Percentiles rank a stretch among this genome's conserved stretches.
These are phyloP conservation scores for Bombyx huttoni DNA, from an alignment of 2,888 invertebrate species.

Conservation along the genomic window DNA sequence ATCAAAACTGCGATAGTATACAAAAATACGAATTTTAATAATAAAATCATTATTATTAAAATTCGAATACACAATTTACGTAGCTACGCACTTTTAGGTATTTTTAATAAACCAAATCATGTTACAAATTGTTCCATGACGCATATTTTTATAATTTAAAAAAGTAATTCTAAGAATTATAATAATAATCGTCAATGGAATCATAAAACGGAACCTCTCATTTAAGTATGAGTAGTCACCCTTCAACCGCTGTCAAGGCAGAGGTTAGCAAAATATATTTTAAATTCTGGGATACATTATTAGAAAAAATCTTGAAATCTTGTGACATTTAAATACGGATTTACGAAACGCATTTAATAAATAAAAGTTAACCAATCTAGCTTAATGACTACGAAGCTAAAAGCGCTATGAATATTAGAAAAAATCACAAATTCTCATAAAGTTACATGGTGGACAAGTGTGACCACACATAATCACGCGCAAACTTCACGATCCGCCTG, in stretches of 20 bases:
- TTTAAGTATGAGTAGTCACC: slow-evolving; percentile 3
- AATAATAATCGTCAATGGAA: neutral
- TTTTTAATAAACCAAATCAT: neutral
- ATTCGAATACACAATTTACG: too few species aligned
- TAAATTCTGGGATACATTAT: slow-evolving; percentile 4
- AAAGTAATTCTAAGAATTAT: too few species aligned
- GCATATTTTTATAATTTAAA: too few species aligned
- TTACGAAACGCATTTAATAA: slow-evolving; percentile 39
- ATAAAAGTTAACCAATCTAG: slow-evolving; percentile 52
- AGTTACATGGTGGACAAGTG: slow-evolving; percentile 39
- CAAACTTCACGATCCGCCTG: slow-evolving; percentile 37
- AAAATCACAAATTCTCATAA: slow-evolving; percentile 59
- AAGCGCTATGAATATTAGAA: slow-evolving; percentile 56
- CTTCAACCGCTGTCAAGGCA: slow-evolving; percentile 4
- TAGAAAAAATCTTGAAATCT: slow-evolving; percentile 13
- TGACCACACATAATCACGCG: slow-evolving; percentile 43
- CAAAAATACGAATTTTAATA: neutral
- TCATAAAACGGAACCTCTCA: slow-evolving; percentile 2
- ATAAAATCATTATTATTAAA: neutral
- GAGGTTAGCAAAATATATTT: slow-evolving; percentile 8
- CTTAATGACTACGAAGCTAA: slow-evolving; percentile 63
- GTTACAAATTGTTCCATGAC: neutral
- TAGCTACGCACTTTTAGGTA: neutral
- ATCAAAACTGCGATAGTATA: neutral
- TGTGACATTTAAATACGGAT: slow-evolving; percentile 48